Conservation (phyloP, 2,113 vertebrate species). For the Gambusia holbrooki region DNA sequence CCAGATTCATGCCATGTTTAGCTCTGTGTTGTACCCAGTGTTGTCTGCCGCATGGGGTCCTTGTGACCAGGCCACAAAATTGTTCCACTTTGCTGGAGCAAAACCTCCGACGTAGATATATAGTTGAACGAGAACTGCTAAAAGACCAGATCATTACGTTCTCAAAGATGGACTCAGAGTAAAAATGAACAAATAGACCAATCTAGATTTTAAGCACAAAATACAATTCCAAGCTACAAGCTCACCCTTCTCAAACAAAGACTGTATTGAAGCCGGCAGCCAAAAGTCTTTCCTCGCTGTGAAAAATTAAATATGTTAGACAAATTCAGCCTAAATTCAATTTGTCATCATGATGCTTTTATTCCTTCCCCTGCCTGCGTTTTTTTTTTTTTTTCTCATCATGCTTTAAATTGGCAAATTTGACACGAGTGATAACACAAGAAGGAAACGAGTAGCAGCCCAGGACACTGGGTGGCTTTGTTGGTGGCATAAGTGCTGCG, state of each 20-base stretch:
- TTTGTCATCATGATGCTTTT: slow-evolving; percentile 38
- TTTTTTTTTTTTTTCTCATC: slow-evolving; percentile 14
- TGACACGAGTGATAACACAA: slow-evolving; percentile 19
- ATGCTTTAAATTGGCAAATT: slow-evolving; percentile 25
- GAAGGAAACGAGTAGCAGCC: slow-evolving; percentile 10
- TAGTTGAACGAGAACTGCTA: neutral
- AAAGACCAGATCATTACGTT: neutral
- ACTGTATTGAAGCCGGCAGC: slow-evolving; percentile 27
- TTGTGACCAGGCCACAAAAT: slow-evolving; percentile 68
- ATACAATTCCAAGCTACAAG: neutral
- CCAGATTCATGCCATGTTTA: slow-evolving; percentile 45
- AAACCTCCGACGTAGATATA: neutral
- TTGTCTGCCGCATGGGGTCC: slow-evolving; percentile 52
- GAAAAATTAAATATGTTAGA: slow-evolving; percentile 35
- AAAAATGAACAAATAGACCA: neutral
- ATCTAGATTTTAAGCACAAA: neutral
- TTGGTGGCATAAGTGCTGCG: slow-evolving; percentile 23
- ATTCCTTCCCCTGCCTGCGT: neutral
- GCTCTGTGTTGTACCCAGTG: slow-evolving; percentile 48
- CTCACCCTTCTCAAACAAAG: slow-evolving; percentile 37
- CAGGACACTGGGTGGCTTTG: slow-evolving; percentile 19
- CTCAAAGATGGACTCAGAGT: neutral
- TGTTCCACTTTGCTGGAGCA: slow-evolving; percentile 11
- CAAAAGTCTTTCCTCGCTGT: slow-evolving; percentile 22
- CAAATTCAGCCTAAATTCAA: slow-evolving; percentile 54